A percentile compares a stretch with the other conserved stretches of the same genome.
Evolutionary conservation across 1,140 invertebrate species (phyloP).

Genomic region (Platyscapa corneri): DNA sequence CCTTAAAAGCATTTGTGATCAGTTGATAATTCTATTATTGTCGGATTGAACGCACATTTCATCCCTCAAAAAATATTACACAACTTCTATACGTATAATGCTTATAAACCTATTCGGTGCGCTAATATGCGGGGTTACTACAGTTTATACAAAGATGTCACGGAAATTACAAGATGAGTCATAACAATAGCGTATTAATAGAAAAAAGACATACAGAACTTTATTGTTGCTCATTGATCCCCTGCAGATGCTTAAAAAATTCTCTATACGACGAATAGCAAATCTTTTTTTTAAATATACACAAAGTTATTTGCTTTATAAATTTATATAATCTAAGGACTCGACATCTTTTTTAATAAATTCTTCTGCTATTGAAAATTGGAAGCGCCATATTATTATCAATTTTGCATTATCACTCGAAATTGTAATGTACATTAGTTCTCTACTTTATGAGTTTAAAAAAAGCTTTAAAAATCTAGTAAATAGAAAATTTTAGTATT

Average conservation of each 20-base stretch:
- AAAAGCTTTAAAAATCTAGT: too few relatives aligned
- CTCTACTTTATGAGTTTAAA: too few relatives aligned
- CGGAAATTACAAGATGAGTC: background rate
- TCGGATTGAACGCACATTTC: conserved; percentile 62
- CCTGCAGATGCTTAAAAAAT: background rate
- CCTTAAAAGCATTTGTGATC: conserved; percentile 59
- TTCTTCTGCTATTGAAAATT: too few relatives aligned
- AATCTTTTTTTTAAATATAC: background rate
- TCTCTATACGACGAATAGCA: background rate
- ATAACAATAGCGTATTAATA: background rate
- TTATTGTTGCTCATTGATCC: background rate
- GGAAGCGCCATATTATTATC: too few relatives aligned
- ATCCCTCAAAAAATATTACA: background rate
- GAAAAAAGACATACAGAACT: background rate
- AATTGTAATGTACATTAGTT: too few relatives aligned
- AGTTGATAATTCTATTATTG: conserved; percentile 67
- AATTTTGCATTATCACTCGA: too few relatives aligned
- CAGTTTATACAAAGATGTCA: background rate
- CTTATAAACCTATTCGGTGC: background rate
- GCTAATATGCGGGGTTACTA: background rate
- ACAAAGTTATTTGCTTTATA: too few relatives aligned
- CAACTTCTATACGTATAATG: background rate
- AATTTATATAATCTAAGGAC: too few relatives aligned
- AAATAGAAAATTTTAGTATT: too few relatives aligned
- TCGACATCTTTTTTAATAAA: too few relatives aligned